Conservation (phyloP, 2,888 invertebrate species). For the Pediacus dermestoides region DNA sequence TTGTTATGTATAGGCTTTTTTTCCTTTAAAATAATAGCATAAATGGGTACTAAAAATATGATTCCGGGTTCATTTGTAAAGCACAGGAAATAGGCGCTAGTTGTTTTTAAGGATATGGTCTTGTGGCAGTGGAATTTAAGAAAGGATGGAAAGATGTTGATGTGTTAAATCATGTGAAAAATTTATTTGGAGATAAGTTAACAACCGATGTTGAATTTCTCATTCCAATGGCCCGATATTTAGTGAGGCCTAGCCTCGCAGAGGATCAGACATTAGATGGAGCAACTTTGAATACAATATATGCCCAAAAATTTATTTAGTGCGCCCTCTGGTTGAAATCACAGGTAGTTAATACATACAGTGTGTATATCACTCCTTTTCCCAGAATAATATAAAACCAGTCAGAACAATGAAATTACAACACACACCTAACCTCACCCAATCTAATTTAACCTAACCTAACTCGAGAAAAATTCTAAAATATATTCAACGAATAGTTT, state of each 20-base stretch:
- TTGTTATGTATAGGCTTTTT: too few species aligned
- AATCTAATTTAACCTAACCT: too few species aligned
- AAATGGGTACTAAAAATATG: too few species aligned
- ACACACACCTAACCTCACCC: too few species aligned
- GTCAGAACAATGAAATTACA: constrained; percentile 1
- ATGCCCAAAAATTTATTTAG: constrained; percentile 4
- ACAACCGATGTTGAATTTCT: constrained; percentile 3
- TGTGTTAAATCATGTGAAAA: background rate
- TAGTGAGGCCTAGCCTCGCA: background rate
- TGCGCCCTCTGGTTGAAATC: background rate
- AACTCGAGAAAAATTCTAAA: too few species aligned
- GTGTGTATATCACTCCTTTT: too few species aligned
- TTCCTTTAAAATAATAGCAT: too few species aligned
- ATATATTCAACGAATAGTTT: too few species aligned
- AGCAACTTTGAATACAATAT: background rate
- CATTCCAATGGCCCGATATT: constrained; percentile 1
- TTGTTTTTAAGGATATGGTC: background rate
- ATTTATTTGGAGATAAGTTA: background rate
- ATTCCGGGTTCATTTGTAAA: too few species aligned
- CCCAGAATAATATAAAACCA: background rate
- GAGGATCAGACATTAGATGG: background rate
- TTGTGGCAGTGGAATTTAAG: background rate
- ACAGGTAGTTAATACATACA: background rate
- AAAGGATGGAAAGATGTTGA: background rate
- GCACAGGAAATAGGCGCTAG: background rate